Evolutionary conservation across 1,140 invertebrate genomes (phyloP).

Genomic region (Platyura marginata): DNA sequence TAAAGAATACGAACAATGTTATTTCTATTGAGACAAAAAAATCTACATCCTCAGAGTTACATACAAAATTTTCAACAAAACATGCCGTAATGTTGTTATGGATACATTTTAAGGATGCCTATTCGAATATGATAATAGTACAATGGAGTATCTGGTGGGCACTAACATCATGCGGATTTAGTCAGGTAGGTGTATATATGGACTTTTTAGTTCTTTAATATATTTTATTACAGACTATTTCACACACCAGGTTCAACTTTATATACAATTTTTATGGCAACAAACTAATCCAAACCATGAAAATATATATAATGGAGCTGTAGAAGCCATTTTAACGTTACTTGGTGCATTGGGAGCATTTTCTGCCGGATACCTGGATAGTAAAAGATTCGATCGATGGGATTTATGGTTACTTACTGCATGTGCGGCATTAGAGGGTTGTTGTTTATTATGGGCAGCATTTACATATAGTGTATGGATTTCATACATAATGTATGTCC

Average conservation of each 20-base stretch:
- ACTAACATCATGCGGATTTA: constrained; percentile 55
- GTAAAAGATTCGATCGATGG: constrained; percentile 11
- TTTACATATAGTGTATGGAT: constrained; percentile 41
- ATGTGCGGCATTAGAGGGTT: constrained; percentile 38
- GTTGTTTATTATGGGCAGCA: constrained; percentile 40
- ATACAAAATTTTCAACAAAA: neutral
- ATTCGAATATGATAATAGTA: constrained; percentile 45
- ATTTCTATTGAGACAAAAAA: neutral
- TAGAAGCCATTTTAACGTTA: constrained; percentile 55
- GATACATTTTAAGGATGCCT: constrained; percentile 28
- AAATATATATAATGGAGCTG: constrained; percentile 51
- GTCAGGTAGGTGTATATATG: constrained; percentile 34
- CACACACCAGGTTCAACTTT: constrained; percentile 31
- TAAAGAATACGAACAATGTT: neutral
- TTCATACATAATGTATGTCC: constrained; percentile 56
- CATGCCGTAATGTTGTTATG: neutral
- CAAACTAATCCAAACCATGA: constrained; percentile 22
- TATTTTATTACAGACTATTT: neutral
- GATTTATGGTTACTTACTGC: constrained; percentile 22
- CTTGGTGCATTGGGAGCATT: constrained; percentile 40
- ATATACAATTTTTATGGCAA: constrained; percentile 69
- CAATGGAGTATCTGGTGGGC: constrained; percentile 83
- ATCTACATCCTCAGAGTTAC: neutral
- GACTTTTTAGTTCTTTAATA: neutral
- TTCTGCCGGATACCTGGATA: constrained; percentile 22